These are phyloP conservation scores for Cyphomyrus discorhynchus DNA, from an alignment of 2,113 vertebrate genomes.

Conservation along the genomic window DNA sequence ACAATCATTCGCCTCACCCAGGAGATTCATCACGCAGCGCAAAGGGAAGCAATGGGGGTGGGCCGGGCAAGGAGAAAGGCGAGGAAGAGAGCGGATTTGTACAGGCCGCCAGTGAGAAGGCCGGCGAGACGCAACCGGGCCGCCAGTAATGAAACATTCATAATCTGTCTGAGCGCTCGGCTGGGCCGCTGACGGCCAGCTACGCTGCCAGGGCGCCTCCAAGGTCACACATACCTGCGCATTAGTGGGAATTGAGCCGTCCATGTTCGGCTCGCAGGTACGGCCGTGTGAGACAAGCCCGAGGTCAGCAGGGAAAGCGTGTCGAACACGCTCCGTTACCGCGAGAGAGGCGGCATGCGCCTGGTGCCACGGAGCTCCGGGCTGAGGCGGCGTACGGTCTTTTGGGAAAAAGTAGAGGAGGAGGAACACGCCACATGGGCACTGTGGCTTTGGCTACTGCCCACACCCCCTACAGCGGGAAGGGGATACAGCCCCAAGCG, in stretches of 20 bases:
- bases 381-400: no score
- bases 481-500: not conserved
- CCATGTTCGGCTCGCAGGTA: slow-evolving; percentile 33
- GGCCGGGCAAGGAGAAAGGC: slow-evolving; percentile 25
- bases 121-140: slow-evolving; percentile 56
- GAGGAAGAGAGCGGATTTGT: slow-evolving; percentile 73
- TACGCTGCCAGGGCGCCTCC: slow-evolving; percentile 59
- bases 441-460: not conserved
- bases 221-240: slow-evolving; percentile 60
- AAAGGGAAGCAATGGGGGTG: slow-evolving; percentile 29
- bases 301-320: slow-evolving; percentile 35
- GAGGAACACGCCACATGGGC: not conserved
- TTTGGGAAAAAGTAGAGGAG: not conserved
- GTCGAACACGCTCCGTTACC: slow-evolving; percentile 20
- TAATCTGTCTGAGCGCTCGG: slow-evolving; percentile 70
- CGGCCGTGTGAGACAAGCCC: slow-evolving; percentile 33
- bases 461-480: not conserved
- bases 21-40: slow-evolving; percentile 64
- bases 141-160: slow-evolving; percentile 74
- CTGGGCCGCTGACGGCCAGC: slow-evolving; percentile 64
- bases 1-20: slow-evolving; percentile 71
- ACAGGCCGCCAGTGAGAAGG: slow-evolving; percentile 44
- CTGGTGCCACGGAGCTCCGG: not conserved
- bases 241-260: slow-evolving; percentile 37
- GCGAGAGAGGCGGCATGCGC: not conserved